Evolutionary conservation across 2,113 vertebrate species (phyloP), one percentile per base, ranked within the genome.

Genomic region (Chlamydotis undulata): DNA sequence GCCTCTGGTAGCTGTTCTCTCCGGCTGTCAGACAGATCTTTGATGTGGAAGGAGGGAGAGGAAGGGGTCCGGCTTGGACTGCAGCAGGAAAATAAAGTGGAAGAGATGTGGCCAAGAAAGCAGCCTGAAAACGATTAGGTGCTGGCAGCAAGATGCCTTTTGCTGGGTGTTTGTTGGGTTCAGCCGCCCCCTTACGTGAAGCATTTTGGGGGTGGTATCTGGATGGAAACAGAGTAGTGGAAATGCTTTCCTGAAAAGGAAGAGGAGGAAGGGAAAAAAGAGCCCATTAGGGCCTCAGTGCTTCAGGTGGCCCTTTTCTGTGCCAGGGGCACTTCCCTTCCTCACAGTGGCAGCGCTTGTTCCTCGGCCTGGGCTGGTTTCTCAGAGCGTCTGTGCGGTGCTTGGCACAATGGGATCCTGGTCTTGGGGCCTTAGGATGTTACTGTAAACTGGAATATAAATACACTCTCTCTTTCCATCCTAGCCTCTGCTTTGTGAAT

Each of bases 401-500:
- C 78, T 84, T 82, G 68, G 74, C 79, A 78, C 47, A 31, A 53
- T 1, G 2, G 43, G 68, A 81, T 67, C 79, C 52, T 49, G 31
- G 39, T 91, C 88, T 39, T 14, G 0, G 43, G 83, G 76, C 82
- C 52, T 77, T 61, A 29, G 50, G 49, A 49, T 61, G 73, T 47
- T 70, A 56, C 53, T 70, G 29, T 37, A 39, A 86, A 56, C 59
- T 65, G n/a, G 35, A 41, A 89, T 94, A 75, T 86, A 90, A 88
- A 93, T 81, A n/a, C 85, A 25, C 31, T 64, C 45, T 82, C 25
- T 31, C 45, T 86, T 89, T 70, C 80, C 23, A n/a, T 83, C 41
- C 14, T 61, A 53, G 59, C 47, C 35, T 78, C 81, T 79, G 57
- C 57, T 95, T 86, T 73, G 45, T 89, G 80, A 94, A 43, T 82